Conservation (phyloP, 2,888 invertebrate genomes). For the Cecidostiba fungosa region DNA sequence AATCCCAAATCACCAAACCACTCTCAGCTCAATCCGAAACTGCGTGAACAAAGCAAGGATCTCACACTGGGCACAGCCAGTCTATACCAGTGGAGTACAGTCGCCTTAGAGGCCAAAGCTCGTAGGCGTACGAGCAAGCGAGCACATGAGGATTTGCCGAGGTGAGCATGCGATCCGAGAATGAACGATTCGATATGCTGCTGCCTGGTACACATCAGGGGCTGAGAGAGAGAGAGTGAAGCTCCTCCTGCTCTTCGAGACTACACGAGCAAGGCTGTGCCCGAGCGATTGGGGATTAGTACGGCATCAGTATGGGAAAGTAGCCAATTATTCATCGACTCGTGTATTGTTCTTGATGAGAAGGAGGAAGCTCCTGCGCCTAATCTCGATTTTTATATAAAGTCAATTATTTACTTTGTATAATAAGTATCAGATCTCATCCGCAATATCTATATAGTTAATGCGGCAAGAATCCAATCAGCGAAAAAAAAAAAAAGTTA, state of each 20-base stretch:
- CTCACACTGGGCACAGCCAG: too few species aligned
- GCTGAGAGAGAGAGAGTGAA: neutral
- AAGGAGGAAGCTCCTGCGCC: neutral
- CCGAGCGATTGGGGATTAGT: conserved; percentile 7
- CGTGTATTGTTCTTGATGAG: neutral
- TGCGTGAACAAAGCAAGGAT: too few species aligned
- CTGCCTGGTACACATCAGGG: neutral
- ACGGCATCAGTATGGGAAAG: neutral
- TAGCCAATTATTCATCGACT: neutral
- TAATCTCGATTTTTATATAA: neutral
- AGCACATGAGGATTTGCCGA: neutral
- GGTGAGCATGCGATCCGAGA: neutral
- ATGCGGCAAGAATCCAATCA: neutral
- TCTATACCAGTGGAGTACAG: too few species aligned
- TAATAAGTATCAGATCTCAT: neutral
- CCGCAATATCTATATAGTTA: too few species aligned
- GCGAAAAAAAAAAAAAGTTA: neutral
- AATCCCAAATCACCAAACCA: too few species aligned
- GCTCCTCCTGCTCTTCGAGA: too few species aligned
- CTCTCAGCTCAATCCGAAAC: too few species aligned
- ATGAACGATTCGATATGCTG: neutral
- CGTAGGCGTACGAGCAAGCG: neutral
- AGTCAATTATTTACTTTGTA: neutral
- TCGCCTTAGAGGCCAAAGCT: too few species aligned
- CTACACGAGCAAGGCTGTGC: neutral